Evolutionary conservation across 2,888 invertebrate genomes (phyloP).

Genomic region (Polyommatus iphigenia): DNA sequence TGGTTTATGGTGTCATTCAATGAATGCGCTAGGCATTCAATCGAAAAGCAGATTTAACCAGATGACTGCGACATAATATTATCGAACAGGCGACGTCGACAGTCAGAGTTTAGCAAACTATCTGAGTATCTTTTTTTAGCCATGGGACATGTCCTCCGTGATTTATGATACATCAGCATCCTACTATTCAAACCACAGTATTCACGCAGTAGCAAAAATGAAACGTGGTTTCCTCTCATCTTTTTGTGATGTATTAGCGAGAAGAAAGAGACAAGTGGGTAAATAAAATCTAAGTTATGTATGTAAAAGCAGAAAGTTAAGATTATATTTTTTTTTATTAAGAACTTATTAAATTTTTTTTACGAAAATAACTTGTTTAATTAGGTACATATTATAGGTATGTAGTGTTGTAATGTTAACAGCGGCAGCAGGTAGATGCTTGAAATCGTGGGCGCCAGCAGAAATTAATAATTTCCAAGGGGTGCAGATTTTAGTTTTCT

Average conservation of each 20-base stretch:
- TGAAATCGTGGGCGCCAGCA: not conserved
- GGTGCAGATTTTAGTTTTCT: too few species aligned
- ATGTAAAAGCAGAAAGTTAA: not conserved
- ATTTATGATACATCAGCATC: slow-evolving; percentile 69
- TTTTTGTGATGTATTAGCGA: slow-evolving; percentile 58
- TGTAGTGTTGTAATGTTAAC: not conserved
- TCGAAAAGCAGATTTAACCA: too few species aligned
- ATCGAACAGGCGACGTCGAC: too few species aligned
- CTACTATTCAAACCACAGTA: slow-evolving; percentile 65
- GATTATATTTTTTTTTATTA: not conserved
- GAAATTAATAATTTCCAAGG: too few species aligned
- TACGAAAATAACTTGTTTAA: not conserved
- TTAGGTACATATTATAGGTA: not conserved
- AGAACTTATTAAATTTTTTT: not conserved
- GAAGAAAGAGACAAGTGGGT: slow-evolving; percentile 48
- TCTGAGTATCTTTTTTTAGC: slow-evolving; percentile 46
- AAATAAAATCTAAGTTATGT: not conserved
- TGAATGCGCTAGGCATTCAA: too few species aligned
- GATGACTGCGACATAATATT: too few species aligned
- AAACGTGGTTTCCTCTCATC: slow-evolving; percentile 65
- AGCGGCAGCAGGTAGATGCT: not conserved
- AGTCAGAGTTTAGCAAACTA: too few species aligned
- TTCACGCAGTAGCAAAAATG: slow-evolving; percentile 55
- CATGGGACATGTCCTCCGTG: slow-evolving; percentile 63
- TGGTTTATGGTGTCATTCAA: too few species aligned